phyloP scores from a whole-genome alignment of 2,888 invertebrate genomes.

The Cataglyphis altisquamis region DNA sequence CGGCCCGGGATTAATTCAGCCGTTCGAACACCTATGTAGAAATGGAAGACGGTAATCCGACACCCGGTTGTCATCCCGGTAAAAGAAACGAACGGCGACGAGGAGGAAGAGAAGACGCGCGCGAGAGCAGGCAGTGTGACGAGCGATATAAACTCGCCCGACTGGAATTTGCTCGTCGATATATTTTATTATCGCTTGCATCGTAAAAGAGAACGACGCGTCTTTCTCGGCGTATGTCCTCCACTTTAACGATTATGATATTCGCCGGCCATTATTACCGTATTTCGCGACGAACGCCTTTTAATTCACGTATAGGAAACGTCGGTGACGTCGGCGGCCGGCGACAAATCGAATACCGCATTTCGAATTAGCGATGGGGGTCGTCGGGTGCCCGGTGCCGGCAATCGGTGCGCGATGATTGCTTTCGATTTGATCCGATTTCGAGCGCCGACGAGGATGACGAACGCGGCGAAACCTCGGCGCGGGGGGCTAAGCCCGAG shows the following conservation, averaged over 20 bases:
- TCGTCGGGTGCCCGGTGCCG: background rate
- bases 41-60: conserved; percentile 74
- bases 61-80: conserved; percentile 71
- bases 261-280: background rate
- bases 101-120: conserved; percentile 59
- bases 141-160: conserved; percentile 47
- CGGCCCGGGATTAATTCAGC: conserved; percentile 62
- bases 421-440: conserved; percentile 57
- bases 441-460: conserved; percentile 26
- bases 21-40: conserved; percentile 67
- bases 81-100: conserved; percentile 64
- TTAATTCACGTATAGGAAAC: background rate
- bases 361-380: conserved; percentile 25
- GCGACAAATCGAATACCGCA: conserved; percentile 22
- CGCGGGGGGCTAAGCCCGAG: conserved; percentile 10
- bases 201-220: conserved; percentile 13
- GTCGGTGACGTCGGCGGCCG: background rate
- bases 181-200: conserved; percentile 22
- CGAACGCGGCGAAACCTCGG: background rate
- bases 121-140: conserved; percentile 44
- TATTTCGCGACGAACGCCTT: background rate
- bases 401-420: conserved; percentile 46
- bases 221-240: background rate
- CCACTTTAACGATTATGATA: conserved; percentile 27
- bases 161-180: conserved; percentile 37